Evolutionary conservation across 2,888 invertebrate species (phyloP).

Genomic region (Hirtodrosophila confusa): DNA sequence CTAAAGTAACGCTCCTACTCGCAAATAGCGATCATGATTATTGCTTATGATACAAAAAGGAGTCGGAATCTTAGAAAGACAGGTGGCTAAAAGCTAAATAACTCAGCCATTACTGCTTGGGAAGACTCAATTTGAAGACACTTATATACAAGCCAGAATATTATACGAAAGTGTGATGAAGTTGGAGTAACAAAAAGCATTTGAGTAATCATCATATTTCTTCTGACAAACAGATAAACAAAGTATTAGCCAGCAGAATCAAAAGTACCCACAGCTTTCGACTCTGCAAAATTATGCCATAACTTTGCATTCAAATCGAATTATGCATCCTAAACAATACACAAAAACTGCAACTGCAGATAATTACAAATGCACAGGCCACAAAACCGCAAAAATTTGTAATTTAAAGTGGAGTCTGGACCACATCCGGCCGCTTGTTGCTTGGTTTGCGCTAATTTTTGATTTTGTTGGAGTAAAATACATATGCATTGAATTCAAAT

Average conservation of each 20-base stretch:
- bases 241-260: not conserved
- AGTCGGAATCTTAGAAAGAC: no score
- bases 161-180: no score
- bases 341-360: slow-evolving; percentile 29
- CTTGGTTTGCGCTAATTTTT: slow-evolving; percentile 42
- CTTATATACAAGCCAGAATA: no score
- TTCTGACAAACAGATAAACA: not conserved
- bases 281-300: slow-evolving; percentile 13
- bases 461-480: slow-evolving; percentile 22
- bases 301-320: slow-evolving; percentile 36
- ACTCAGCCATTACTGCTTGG: no score
- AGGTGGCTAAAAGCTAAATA: no score
- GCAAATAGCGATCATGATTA: no score
- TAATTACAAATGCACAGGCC: slow-evolving; percentile 53
- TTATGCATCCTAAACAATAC: slow-evolving; percentile 14
- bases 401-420: slow-evolving; percentile 50
- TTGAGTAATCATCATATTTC: no score
- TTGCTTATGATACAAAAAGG: no score
- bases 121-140: no score
- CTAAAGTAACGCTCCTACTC: no score
- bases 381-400: slow-evolving; percentile 52
- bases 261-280: not conserved
- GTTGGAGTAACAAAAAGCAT: no score
- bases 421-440: slow-evolving; percentile 46
- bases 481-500: slow-evolving; percentile 18